phyloP scores from a whole-genome alignment of 2,888 invertebrate species.

The Rotaria sp. region DNA sequence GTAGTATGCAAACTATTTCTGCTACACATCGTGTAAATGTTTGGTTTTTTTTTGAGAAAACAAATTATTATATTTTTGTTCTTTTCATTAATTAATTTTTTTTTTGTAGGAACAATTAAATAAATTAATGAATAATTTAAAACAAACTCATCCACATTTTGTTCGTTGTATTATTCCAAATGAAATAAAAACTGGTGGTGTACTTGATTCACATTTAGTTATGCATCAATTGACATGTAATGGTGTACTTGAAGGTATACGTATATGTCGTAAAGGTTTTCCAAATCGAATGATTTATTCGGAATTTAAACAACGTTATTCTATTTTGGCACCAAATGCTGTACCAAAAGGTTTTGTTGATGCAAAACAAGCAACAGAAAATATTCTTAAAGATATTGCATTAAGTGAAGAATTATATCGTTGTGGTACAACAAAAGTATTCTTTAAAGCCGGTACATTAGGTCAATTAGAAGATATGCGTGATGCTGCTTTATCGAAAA shows the following conservation, averaged over 20 bases:
- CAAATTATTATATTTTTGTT: not conserved
- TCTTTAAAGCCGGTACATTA: slow-evolving; percentile 99
- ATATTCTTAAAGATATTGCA: slow-evolving; percentile 58
- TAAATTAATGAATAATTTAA: slow-evolving; percentile 92
- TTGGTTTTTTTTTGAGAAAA: not conserved
- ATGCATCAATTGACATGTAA: slow-evolving; percentile 99
- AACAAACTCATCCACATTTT: slow-evolving; percentile 95
- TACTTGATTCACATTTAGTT: slow-evolving; percentile 94
- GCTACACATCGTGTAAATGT: slow-evolving; percentile 78
- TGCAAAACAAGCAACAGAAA: slow-evolving; percentile 64
- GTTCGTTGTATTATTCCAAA: slow-evolving; percentile 99
- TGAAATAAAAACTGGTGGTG: slow-evolving; percentile 59
- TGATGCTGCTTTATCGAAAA: slow-evolving; percentile 91
- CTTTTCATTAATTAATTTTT: not conserved
- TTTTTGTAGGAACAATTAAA: slow-evolving; percentile 62
- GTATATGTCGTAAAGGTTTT: slow-evolving; percentile 98
- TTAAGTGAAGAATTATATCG: slow-evolving; percentile 89
- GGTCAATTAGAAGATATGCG: slow-evolving; percentile 99
- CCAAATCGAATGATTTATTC: slow-evolving; percentile 99
- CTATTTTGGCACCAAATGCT: slow-evolving; percentile 91
- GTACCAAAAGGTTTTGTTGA: slow-evolving; percentile 58
- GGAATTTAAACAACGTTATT: slow-evolving; percentile 99
- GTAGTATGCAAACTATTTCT: slow-evolving; percentile 95
- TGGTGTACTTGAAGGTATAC: slow-evolving; percentile 99
- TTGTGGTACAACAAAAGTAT: slow-evolving; percentile 98